Conservation (phyloP, 2,113 vertebrate genomes). For the Excalfactoria chinensis region DNA sequence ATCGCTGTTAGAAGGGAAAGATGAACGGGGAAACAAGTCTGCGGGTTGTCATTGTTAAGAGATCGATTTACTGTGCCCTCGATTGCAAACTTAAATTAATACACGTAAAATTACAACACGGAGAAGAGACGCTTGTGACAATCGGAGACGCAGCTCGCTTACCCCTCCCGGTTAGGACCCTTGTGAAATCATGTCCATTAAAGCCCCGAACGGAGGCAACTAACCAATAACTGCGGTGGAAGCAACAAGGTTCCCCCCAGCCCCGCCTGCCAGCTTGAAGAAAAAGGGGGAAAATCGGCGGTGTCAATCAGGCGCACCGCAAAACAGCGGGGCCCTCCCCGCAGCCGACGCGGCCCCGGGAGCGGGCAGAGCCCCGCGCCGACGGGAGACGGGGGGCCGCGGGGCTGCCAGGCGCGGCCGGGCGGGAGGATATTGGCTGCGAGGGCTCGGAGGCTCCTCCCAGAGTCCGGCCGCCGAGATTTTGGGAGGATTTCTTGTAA, state of each 20-base stretch:
- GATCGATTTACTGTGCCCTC: constrained; percentile 22
- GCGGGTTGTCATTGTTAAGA: constrained; percentile 21
- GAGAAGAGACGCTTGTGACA: background rate
- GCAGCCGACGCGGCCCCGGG: background rate
- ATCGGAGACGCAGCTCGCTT: constrained; percentile 1
- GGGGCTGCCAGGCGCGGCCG: constrained; percentile 70
- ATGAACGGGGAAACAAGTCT: background rate
- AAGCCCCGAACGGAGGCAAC: constrained; percentile 9
- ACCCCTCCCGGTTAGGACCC: constrained; percentile 1
- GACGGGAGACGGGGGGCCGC: no score
- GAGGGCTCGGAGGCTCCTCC: constrained; percentile 79
- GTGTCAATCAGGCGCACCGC: constrained; percentile 72
- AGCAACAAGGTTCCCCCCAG: constrained; percentile 42
- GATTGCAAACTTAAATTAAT: constrained; percentile 15
- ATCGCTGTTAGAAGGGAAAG: background rate
- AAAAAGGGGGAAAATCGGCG: background rate
- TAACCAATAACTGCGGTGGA: constrained; percentile 64
- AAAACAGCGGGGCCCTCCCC: constrained; percentile 74
- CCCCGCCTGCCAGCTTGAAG: background rate
- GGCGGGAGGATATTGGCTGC: constrained; percentile 78
- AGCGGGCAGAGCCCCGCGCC: background rate
- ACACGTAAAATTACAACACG: background rate
- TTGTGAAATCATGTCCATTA: constrained; percentile 31
- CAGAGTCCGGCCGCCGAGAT: constrained; percentile 77
- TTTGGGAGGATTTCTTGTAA: constrained; percentile 81